Evolutionary conservation across 1,140 invertebrate species (phyloP), one percentile per base, ranked within the genome.

Genomic region (Bactericera cockerelli): DNA sequence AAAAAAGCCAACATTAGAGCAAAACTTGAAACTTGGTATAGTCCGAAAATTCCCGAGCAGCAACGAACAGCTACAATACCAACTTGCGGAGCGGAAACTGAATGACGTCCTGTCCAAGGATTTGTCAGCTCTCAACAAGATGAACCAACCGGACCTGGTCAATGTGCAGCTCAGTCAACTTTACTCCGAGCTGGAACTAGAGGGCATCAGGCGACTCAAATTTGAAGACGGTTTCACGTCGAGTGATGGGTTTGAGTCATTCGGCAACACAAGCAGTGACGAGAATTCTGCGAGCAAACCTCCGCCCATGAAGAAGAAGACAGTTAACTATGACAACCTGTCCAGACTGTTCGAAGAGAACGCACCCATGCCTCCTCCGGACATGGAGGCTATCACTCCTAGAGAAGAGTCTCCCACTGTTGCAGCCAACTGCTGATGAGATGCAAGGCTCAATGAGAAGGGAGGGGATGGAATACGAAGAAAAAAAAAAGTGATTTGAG

Each of bases 121-220:
- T 66, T 73, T 79, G 62, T 70, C 80, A 28, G 70, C 73, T 33
- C 71, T 87, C n/a, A 76, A 76, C 61, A 70, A 69, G 2, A 69
- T 80, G 0, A 74, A 77, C 64, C 80, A 81, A 70, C 81, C 85
- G 0, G 63, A 72, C 1, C 62, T 84, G 56, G 83, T 89, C 0
- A 85, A 84, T 63, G 81, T 86, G 58, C 85, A 88, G 67, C 66
- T 89, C 8, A 74, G 72, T 57, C 82, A 85, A 64, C 70, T 88
- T 0, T 86, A 86, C 62, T 63, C 79, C 24, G 84, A 89, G 64
- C 71, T 87, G 24, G 84, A 89, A 64, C 71, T 87, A 22, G 77
- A 83, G 62, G 80, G 79, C 1, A 67, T 76, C 39, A 71, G 75
- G 1, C 74, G 76, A 63, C 70, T 82, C 19, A 74, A 75, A 11